Evolutionary conservation across 2,797 vertebrate genomes (phyloP).

Genomic region (Characodon lateralis): DNA sequence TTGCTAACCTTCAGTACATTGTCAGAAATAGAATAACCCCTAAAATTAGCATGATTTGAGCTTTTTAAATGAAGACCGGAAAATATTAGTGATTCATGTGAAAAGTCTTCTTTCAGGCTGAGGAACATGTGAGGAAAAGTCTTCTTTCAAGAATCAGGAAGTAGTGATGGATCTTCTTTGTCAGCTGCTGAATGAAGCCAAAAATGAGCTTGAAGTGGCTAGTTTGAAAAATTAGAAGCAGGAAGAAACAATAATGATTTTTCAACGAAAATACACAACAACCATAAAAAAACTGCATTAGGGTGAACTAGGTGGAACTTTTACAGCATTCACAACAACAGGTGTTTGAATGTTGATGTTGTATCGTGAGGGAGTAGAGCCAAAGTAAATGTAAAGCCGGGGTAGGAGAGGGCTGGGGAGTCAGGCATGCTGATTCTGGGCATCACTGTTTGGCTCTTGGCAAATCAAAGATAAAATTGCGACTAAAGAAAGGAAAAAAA

Average conservation of each 20-base stretch:
- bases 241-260: constrained; percentile 55
- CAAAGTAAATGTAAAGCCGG: background rate
- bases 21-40: background rate
- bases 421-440: background rate
- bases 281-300: constrained; percentile 64
- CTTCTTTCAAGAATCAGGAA: constrained; percentile 55
- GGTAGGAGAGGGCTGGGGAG: background rate
- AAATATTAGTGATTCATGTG: constrained; percentile 9
- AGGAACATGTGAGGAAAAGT: constrained; percentile 32
- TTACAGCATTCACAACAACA: constrained; percentile 63
- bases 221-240: constrained; percentile 45
- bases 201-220: constrained; percentile 55
- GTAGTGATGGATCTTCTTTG: constrained; percentile 46
- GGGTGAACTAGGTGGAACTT: constrained; percentile 56
- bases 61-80: background rate
- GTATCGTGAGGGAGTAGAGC: background rate
- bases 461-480: background rate
- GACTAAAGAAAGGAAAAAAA: too few species aligned
- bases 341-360: constrained; percentile 47
- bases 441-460: background rate
- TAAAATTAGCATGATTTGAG: background rate
- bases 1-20: background rate
- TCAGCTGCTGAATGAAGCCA: constrained; percentile 51
- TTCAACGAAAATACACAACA: constrained; percentile 73
- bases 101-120: constrained; percentile 53